A percentile compares a stretch with the other conserved stretches of the same genome.
Evolutionary conservation across 2,797 vertebrate species (phyloP).

Genomic region (Halcyon badia): DNA sequence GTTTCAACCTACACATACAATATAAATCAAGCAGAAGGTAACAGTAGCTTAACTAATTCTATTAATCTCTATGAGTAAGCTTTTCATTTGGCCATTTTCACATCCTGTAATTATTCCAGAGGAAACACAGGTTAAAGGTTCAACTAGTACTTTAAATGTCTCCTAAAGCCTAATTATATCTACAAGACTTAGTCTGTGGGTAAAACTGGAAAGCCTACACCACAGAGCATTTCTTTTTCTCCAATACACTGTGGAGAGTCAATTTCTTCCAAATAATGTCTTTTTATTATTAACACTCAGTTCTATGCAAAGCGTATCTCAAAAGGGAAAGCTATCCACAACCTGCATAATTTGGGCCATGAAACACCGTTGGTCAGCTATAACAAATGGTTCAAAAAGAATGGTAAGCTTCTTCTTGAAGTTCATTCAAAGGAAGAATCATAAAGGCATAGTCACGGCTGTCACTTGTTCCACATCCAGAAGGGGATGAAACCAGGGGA

Average conservation of each 20-base stretch:
- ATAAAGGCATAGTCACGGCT: not conserved
- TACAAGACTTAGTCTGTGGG: slow-evolving; percentile 58
- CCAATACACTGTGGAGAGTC: not conserved
- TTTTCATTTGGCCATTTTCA: slow-evolving; percentile 82
- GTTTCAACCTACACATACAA: not conserved
- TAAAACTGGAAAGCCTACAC: slow-evolving; percentile 22
- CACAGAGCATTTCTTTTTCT: slow-evolving; percentile 35
- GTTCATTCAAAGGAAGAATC: not conserved
- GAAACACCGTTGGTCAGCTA: not conserved
- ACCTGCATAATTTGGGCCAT: not conserved
- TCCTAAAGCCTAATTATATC: slow-evolving; percentile 72
- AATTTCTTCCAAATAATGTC: not conserved
- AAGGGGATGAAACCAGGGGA: not conserved
- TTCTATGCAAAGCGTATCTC: not conserved
- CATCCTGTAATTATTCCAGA: slow-evolving; percentile 88
- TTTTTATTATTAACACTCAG: not conserved
- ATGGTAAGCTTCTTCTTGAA: not conserved
- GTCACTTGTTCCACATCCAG: not conserved
- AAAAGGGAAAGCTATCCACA: not conserved
- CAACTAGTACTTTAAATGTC: slow-evolving; percentile 72
- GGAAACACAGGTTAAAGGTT: slow-evolving; percentile 88
- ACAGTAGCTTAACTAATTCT: slow-evolving; percentile 76
- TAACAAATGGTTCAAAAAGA: not conserved
- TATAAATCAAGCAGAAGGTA: slow-evolving; percentile 65
- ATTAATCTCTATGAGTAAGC: slow-evolving; percentile 80